Base-by-base conservation (phyloP, 2,888 invertebrate genomes). In the Lasioglossum figueresi region DNA sequence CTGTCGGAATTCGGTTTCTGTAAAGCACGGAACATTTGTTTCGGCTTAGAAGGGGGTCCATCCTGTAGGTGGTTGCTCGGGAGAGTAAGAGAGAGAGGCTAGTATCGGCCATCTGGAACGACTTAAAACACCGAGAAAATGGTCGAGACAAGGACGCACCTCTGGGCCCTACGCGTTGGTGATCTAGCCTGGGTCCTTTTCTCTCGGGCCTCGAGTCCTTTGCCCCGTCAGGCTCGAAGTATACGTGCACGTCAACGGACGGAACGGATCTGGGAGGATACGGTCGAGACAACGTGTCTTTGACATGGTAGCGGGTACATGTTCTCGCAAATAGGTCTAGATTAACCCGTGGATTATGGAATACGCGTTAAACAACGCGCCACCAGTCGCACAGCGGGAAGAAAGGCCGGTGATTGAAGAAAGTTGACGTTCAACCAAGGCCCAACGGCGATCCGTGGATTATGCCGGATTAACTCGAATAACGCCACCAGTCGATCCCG, bases 101-200 rank as follows among this genome's bases (percentile, higher is more conserved):
- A 52, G 70, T 23, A 34, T 27, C 72, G 43, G 82, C 90, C 94
- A 94, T 93, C 93, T 94, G 93, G 93, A 93, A 93, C 85, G 93
- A 92, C 93, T 94, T 93, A 93, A 90, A 91, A 91, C 86, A 83
- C 80, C 75, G 71, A 66, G 73, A 77, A 73, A 80, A 84, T 40
- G 68, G 79, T 75, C 79, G n/a, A 86, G 76, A 80, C 63, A 83
- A 77, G 75, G 70, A 77, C 45, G 45, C 19, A 59, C 40, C 19
- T n/a, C 12, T n/a, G 6, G 59, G 74, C 45, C 31, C 79, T 76
- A 59, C 68, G 63, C 48, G 73, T n/a, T n/a, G 37, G 48, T 12
- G 56, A 56, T 56, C 56, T n/a, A 10, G 52, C 52, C 52, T 40
- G 34, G 34, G 74, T 72, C 77, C 76, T 70, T 43, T 37, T 10